Conservation (phyloP, 2,888 invertebrate species). For the Pristionchus entomophagus region DNA sequence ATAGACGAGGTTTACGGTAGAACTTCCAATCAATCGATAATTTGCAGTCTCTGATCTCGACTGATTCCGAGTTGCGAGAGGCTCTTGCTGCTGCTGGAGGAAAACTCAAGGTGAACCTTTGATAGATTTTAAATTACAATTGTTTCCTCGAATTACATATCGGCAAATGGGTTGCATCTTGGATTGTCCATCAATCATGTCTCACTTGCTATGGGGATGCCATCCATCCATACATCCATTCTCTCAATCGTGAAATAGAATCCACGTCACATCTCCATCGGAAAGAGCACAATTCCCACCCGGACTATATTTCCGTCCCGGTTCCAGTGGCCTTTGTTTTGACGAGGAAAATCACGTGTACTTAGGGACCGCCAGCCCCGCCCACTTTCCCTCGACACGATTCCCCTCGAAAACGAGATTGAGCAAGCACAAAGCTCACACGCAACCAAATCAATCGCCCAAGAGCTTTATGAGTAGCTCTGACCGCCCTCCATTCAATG, state of each 20-base stretch:
- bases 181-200: not conserved
- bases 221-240: not conserved
- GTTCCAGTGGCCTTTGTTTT: not conserved
- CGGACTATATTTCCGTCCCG: not conserved
- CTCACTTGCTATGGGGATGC: not conserved
- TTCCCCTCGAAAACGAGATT: no score
- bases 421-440: no score
- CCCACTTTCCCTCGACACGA: no score
- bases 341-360: constrained; percentile 18
- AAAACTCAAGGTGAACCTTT: constrained; percentile 65
- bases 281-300: no score
- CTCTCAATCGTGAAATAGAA: not conserved
- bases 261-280: not conserved
- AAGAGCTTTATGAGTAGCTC: no score
- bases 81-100: constrained; percentile 65
- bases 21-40: not conserved
- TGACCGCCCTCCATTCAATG: no score
- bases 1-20: not conserved
- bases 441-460: no score
- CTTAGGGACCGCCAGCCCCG: no score
- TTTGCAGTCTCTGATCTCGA: constrained; percentile 63
- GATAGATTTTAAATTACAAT: not conserved
- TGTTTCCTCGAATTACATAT: not conserved
- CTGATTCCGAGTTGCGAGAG: constrained; percentile 67
- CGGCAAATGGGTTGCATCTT: not conserved